Base-by-base conservation (phyloP, 2,797 vertebrate species). In the Sciurus carolinensis region DNA sequence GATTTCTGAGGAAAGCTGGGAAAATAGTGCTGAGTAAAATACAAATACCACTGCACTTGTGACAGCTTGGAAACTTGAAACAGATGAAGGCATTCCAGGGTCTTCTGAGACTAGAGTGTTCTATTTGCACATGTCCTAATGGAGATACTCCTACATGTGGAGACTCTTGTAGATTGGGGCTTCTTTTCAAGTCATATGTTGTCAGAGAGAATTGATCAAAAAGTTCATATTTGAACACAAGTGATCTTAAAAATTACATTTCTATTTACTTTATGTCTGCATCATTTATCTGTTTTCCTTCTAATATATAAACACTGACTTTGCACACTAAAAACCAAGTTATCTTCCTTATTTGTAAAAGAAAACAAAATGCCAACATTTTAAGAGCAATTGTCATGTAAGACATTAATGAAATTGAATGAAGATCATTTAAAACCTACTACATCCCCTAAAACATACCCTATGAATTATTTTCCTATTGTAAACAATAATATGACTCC, bases 41-140 rank as follows among this genome's bases (percentile, higher is more conserved):
- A 94, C 26, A 94, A 96, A 95, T 91, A 72, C 59, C 86, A 85
- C 36, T 57, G 39, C n/a, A 71, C 73, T 67, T 83, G 57, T 30
- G 24, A 36, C 22, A 52, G 15, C 36, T 47, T 87, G 10, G 91
- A 94, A 95, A 47, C 62, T 20, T 77, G 67, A 94, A 90, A 87
- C 50, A 86, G 15, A 39, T 44, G 14, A 91, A 93, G 28, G 36
- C 36, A 88, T 94, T 82, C 69, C 87, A 28, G n/a, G 57, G 39
- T 17, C 10, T 80, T 80, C 50, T 79, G 36, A 59, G 42, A 76
- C 83, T 80, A 76, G 14, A 83, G 39, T 42, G 39, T 30, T 6
- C 4, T 20, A 1, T 67, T 80, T 93, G 9, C 8, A 57, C 47
- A 54, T 54, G 33, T 30, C 47, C 44, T 82, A 18, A 52, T n/a